Evolutionary conservation across 2,113 vertebrate genomes (phyloP).

Genomic region (Galeopterus variegatus): DNA sequence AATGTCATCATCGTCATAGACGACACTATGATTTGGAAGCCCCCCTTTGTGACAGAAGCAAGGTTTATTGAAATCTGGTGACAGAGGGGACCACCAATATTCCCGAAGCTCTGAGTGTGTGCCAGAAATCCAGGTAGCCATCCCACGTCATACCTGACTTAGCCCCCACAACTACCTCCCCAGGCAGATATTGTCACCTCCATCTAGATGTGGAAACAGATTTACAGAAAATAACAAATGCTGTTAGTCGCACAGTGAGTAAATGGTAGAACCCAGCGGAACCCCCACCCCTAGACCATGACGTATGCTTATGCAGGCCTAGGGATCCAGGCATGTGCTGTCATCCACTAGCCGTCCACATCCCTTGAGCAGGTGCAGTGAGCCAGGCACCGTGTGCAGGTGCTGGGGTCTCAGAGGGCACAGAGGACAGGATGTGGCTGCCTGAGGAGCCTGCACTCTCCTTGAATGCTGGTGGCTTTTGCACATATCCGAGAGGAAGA

Average conservation of each 20-base stretch:
- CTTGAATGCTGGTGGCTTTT: not conserved
- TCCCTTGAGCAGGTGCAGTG: not conserved
- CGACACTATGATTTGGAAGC: too few species aligned
- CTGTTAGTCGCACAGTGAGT: too few species aligned
- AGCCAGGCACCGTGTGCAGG: not conserved
- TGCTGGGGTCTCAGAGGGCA: too few species aligned
- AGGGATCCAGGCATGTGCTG: too few species aligned
- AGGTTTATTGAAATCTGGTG: not conserved
- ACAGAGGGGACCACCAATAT: not conserved
- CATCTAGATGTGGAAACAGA: not conserved
- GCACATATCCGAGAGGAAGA: not conserved
- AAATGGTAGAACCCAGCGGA: not conserved
- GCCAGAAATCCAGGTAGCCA: not conserved
- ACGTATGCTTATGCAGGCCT: not conserved
- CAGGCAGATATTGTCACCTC: too few species aligned
- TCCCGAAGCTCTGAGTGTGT: not conserved
- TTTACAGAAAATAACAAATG: not conserved
- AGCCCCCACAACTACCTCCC: not conserved
- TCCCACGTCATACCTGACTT: too few species aligned
- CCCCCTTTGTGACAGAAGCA: not conserved
- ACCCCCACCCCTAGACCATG: too few species aligned
- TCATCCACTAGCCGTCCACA: too few species aligned
- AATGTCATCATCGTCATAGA: fast-evolving
- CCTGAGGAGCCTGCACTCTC: too few species aligned
- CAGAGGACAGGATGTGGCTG: fast-evolving